Evolutionary conservation across 2,888 invertebrate genomes (phyloP).

Genomic region (Gari tellinella): DNA sequence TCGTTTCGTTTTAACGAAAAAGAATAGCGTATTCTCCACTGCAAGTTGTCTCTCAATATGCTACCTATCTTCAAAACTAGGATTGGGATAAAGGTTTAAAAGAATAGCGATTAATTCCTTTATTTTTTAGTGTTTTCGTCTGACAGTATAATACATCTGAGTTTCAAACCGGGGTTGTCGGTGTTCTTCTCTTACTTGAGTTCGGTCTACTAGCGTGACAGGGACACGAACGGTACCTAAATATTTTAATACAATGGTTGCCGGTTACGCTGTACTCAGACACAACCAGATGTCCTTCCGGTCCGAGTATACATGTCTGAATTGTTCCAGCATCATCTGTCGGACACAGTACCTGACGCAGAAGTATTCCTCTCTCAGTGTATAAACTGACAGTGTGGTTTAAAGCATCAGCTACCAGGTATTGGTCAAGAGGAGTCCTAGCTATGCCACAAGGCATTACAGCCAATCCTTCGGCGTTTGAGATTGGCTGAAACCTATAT

Average conservation of each 20-base stretch:
- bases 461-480: conserved; percentile 68
- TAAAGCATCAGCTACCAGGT: conserved; percentile 77
- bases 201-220: conserved; percentile 74
- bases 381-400: conserved; percentile 80
- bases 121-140: too few relatives aligned
- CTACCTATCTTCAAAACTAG: too few relatives aligned
- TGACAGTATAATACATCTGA: too few relatives aligned
- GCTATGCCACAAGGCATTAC: conserved; percentile 75
- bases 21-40: too few relatives aligned
- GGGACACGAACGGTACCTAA: conserved; percentile 76
- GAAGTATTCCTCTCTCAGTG: conserved; percentile 72
- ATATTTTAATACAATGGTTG: conserved; percentile 80
- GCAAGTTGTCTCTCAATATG: too few relatives aligned
- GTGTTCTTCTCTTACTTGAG: conserved; percentile 73
- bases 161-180: conserved; percentile 60
- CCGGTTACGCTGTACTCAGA: conserved; percentile 78
- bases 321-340: conserved; percentile 77
- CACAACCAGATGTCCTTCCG: conserved; percentile 80
- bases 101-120: too few relatives aligned
- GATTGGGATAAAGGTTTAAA: too few relatives aligned
- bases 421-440: conserved; percentile 71
- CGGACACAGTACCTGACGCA: conserved; percentile 74
- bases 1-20: too few relatives aligned
- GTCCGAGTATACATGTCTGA: conserved; percentile 77
- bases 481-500: conserved; percentile 70